phyloP scores from a whole-genome alignment of 2,113 vertebrate species.

The Laterallus jamaicensis region DNA sequence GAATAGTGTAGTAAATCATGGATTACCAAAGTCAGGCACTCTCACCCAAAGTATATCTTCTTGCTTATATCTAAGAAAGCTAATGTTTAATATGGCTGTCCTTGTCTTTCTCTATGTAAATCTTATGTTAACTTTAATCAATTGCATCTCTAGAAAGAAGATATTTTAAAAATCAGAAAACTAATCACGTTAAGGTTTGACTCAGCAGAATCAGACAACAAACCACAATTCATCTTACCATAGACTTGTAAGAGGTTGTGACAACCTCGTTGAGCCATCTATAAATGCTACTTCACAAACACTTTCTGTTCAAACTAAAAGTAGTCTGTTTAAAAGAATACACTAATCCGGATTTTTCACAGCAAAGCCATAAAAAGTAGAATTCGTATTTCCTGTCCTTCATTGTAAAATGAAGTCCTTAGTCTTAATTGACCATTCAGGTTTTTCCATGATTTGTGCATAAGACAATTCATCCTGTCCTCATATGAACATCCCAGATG shows the following conservation, averaged over 20 bases:
- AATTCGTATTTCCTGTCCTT: background rate
- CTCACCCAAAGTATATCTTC: background rate
- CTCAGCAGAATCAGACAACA: background rate
- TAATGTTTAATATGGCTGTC: background rate
- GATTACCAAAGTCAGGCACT: background rate
- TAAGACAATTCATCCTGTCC: background rate
- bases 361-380: background rate
- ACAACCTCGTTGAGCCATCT: background rate
- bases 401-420: background rate
- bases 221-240: background rate
- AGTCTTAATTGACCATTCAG: background rate
- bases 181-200: background rate
- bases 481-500: background rate
- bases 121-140: background rate
- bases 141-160: background rate
- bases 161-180: background rate
- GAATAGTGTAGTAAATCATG: constrained; percentile 1
- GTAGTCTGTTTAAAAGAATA: background rate
- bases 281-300: background rate
- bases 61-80: background rate
- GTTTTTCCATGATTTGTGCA: background rate
- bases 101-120: background rate
- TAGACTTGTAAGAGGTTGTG: background rate
- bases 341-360: background rate
- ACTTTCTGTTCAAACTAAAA: background rate